Conservation (phyloP, 2,113 vertebrate species). For the Ictalurus punctatus region DNA sequence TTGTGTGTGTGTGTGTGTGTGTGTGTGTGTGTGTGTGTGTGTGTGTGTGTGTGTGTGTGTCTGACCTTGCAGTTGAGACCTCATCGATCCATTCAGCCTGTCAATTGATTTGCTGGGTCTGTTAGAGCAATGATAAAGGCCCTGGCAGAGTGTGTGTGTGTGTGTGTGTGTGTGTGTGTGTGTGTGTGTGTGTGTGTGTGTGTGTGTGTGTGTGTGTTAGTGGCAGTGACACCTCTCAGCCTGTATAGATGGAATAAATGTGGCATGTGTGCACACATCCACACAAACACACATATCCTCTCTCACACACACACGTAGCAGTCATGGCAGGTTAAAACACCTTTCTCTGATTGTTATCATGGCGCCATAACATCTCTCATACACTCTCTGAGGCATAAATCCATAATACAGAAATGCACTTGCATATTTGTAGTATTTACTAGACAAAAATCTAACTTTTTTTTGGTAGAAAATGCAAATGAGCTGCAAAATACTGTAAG, state of each 20-base stretch:
- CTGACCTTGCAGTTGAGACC: slow-evolving; percentile 59
- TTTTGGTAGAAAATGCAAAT: background rate
- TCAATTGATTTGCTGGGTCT: slow-evolving; percentile 54
- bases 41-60: slow-evolving; percentile 14
- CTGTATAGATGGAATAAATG: slow-evolving; percentile 27
- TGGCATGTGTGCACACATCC: slow-evolving; percentile 28
- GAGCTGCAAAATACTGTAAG: background rate
- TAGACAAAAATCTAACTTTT: background rate
- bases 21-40: slow-evolving; percentile 21
- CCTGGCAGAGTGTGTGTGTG: slow-evolving; percentile 19
- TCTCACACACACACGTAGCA: background rate
- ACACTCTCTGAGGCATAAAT: background rate
- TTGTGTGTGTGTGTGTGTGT: slow-evolving; percentile 8
- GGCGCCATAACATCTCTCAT: slow-evolving; percentile 8
- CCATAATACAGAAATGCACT: background rate
- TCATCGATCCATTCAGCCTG: slow-evolving; percentile 49
- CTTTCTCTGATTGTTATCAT: slow-evolving; percentile 27
- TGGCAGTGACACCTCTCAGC: slow-evolving; percentile 32
- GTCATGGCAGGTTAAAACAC: slow-evolving; percentile 17
- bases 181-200: slow-evolving; percentile 44
- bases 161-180: slow-evolving; percentile 36
- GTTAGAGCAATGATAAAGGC: slow-evolving; percentile 55
- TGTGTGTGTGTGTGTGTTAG: slow-evolving; percentile 12
- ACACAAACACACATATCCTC: slow-evolving; percentile 16
- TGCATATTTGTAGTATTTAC: background rate